Conservation (phyloP, 2,113 vertebrate species). For the Pseudolaguvia tuberculata region DNA sequence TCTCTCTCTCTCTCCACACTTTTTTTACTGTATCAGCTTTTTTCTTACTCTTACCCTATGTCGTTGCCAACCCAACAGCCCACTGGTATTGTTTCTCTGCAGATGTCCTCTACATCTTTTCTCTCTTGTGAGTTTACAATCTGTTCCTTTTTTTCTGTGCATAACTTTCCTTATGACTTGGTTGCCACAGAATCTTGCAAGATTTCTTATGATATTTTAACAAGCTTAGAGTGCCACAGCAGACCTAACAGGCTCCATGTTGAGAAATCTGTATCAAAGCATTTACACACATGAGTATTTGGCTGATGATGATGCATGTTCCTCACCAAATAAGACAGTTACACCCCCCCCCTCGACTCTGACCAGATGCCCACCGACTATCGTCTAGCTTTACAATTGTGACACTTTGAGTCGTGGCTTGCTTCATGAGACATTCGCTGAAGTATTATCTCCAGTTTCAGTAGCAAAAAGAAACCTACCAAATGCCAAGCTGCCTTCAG, state of each 20-base stretch:
- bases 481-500: slow-evolving; percentile 32
- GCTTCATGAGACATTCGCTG: background rate
- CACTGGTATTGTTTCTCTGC: background rate
- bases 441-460: slow-evolving; percentile 13
- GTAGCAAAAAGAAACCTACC: slow-evolving; percentile 1
- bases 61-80: background rate
- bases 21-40: slow-evolving; percentile 10
- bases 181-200: background rate
- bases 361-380: slow-evolving; percentile 2
- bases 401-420: slow-evolving; percentile 5
- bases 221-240: slow-evolving; percentile 8
- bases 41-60: background rate
- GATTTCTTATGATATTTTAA: background rate
- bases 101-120: background rate
- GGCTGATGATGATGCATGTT: background rate
- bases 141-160: background rate
- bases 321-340: slow-evolving; percentile 1
- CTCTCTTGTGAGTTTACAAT: background rate
- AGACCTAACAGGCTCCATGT: slow-evolving; percentile 9
- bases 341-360: slow-evolving; percentile 2
- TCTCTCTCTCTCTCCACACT: background rate
- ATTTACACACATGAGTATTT: slow-evolving; percentile 13
- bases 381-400: background rate
- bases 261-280: background rate
- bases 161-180: background rate